These are phyloP conservation scores for Buteo buteo DNA, from an alignment of 2,113 vertebrate genomes.

Conservation along the genomic window DNA sequence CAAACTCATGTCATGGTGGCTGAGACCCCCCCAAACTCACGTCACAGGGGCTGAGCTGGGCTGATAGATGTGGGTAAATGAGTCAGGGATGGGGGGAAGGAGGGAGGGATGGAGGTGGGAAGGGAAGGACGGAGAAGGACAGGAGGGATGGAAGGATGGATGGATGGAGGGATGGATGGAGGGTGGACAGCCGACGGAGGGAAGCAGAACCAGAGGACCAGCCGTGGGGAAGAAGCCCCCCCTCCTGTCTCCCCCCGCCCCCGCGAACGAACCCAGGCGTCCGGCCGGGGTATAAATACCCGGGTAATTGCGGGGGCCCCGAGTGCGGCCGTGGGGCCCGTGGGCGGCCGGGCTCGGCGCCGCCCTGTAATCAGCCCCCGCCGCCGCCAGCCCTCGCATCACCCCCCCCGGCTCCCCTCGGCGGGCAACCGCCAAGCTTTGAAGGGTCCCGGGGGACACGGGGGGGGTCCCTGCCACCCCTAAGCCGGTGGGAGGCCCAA, in stretches of 20 bases:
- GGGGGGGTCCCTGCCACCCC: background rate
- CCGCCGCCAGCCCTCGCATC: background rate
- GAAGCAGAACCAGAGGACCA: too few relatives aligned
- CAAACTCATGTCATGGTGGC: too few relatives aligned
- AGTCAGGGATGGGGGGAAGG: too few relatives aligned
- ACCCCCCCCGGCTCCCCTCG: background rate
- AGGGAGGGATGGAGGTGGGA: too few relatives aligned
- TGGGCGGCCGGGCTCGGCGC: slow-evolving; percentile 1
- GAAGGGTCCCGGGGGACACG: background rate
- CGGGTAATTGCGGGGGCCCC: background rate
- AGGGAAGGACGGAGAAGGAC: too few relatives aligned
- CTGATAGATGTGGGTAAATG: too few relatives aligned
- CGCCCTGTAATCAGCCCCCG: slow-evolving; percentile 42
- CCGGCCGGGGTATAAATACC: background rate
- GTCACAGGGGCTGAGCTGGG: too few relatives aligned
- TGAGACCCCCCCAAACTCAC: too few relatives aligned
- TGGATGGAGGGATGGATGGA: background rate
- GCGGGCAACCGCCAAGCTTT: background rate
- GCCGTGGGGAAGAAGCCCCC: background rate
- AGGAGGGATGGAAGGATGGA: background rate
- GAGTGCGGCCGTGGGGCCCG: background rate
- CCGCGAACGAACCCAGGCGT: background rate
- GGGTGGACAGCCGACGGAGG: background rate
- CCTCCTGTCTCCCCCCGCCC: background rate
- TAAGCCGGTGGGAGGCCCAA: background rate